A percentile compares a stretch with the other conserved stretches of the same genome.
phyloP scores from a whole-genome alignment of 2,888 invertebrate genomes.

The Cyaniris semiargus region DNA sequence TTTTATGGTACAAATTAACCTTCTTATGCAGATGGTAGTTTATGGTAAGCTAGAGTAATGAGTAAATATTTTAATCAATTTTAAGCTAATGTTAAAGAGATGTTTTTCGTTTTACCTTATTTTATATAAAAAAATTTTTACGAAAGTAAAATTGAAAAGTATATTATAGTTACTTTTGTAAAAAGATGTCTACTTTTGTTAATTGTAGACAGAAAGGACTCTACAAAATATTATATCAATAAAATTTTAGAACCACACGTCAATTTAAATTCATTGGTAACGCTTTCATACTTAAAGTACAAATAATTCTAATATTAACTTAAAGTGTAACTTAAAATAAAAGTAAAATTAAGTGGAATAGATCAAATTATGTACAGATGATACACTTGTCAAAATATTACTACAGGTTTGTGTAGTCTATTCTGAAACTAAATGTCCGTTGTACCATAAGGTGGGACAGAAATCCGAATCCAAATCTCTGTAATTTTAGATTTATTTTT shows the following conservation, averaged over 20 bases:
- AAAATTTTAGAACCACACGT: conserved; percentile 33
- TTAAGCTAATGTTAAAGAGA: too few relatives aligned
- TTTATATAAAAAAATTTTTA: too few relatives aligned
- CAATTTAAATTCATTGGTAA: conserved; percentile 75
- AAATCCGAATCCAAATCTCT: neutral
- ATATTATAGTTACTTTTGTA: too few relatives aligned
- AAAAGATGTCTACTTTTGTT: too few relatives aligned
- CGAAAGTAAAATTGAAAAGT: too few relatives aligned
- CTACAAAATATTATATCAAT: neutral
- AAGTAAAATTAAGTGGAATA: conserved; percentile 41
- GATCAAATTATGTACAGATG: conserved; percentile 41
- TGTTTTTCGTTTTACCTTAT: neutral
- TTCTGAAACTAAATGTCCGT: neutral
- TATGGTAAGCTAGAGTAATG: too few relatives aligned
- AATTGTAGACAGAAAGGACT: neutral
- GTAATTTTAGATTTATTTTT: neutral
- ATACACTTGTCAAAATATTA: conserved; percentile 28
- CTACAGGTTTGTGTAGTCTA: neutral
- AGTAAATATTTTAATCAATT: too few relatives aligned
- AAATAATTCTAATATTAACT: conserved; percentile 61
- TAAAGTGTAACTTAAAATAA: conserved; percentile 40
- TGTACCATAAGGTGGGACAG: neutral
- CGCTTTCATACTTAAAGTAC: conserved; percentile 71
- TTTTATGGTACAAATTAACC: neutral
- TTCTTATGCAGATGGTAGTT: too few relatives aligned